Evolutionary conservation across 2,888 invertebrate genomes (phyloP), one percentile per base, ranked within the genome.

Genomic region (Eupithecia insigniata): DNA sequence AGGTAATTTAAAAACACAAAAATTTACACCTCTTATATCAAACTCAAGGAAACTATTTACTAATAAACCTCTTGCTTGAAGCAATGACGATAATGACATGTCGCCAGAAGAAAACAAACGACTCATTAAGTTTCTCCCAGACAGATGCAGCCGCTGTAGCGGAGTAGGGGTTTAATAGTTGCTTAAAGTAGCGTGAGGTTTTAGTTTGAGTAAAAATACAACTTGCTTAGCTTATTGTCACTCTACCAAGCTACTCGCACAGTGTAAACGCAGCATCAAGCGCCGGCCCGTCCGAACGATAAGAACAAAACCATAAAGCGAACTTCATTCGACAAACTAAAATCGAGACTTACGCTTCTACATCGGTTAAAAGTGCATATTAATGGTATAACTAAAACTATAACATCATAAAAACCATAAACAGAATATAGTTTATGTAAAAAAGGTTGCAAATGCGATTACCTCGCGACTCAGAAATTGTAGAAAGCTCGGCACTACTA

Each of bases 321-420:
- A 87, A 89, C 34, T 84, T 84, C 30, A 84, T 85, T 86, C 87
- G 87, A 86, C 82, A 79, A 90, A 88, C 85, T 83, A 85, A 89
- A 90, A 89, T 89, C 87, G 85, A 88, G 51, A 87, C 86, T 83
- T 77, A 87, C 87, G 88, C 88, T 83, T 69, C 58, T 46, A n/a
- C 83, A 83, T 83, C 82, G 84, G 87, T 85, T 82, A 84, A 78
- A 74, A 75, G 30, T 67, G 71, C 69, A 73, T 73, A 76, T 76
- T 73, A 66, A 69, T 79, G 75, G 74, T 78, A 70, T 34, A 74
- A 78, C 77, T 72, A 78, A 28, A n/a, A 30, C 51, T 62, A 34
- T 66, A 36, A 8, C 22, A n/a, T 62, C 6, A 62, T n/a, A n/a
- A n/a, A 61, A 62, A 62, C 4, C 34, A 62, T 34, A 2, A 34